phyloP scores from a whole-genome alignment of 2,888 invertebrate species.

The Eupeodes luniger region DNA sequence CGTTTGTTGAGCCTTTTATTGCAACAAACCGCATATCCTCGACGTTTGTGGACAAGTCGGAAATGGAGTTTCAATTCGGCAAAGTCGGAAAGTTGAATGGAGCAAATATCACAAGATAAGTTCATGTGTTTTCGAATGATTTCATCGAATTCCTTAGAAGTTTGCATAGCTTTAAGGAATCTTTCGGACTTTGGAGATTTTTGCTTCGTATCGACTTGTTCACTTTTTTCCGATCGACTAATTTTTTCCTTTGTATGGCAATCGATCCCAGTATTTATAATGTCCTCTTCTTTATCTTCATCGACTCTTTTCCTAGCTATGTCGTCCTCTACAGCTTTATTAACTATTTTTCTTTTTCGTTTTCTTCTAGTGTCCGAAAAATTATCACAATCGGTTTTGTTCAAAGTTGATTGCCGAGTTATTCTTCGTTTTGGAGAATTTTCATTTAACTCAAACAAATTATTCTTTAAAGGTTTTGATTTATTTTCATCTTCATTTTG shows the following conservation, averaged over 20 bases:
- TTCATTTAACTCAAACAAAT: neutral
- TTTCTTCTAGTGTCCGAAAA: neutral
- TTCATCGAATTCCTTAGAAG: constrained; percentile 75
- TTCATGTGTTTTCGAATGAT: constrained; percentile 77
- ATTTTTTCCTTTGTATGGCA: constrained; percentile 28
- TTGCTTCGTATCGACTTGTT: constrained; percentile 32
- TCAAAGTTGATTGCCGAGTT: neutral
- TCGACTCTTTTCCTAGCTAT: neutral
- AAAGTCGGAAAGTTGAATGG: constrained; percentile 67
- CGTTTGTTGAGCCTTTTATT: constrained; percentile 77
- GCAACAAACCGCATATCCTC: constrained; percentile 78
- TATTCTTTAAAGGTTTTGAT: neutral
- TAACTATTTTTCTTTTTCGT: constrained; percentile 14
- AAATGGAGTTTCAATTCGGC: constrained; percentile 76
- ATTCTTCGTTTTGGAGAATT: neutral
- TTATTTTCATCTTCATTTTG: neutral
- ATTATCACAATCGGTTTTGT: neutral
- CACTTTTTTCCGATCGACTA: constrained; percentile 40
- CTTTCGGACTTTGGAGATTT: constrained; percentile 53
- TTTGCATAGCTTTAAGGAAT: constrained; percentile 36
- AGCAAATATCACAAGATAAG: constrained; percentile 77
- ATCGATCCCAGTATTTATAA: neutral
- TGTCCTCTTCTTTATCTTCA: neutral
- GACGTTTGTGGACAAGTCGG: constrained; percentile 72
- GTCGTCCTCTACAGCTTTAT: neutral